phyloP scores from a whole-genome alignment of 2,888 invertebrate genomes.

The Andrena dorsata region DNA sequence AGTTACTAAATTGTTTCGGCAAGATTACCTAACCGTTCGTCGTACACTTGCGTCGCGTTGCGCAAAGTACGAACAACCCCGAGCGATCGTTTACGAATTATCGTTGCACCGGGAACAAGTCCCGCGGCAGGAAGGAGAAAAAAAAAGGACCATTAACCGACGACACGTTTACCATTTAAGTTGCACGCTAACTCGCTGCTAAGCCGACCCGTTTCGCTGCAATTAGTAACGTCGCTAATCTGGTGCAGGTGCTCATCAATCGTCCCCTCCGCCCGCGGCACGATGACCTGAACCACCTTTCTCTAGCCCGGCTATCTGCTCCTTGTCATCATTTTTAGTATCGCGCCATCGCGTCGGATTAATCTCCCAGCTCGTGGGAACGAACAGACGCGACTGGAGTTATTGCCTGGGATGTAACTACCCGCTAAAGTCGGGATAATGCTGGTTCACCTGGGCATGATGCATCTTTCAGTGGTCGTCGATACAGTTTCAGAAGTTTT shows the following conservation, averaged over 20 bases:
- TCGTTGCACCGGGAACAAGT: slow-evolving; percentile 24
- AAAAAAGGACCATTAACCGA: slow-evolving; percentile 56
- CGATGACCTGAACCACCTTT: slow-evolving; percentile 47
- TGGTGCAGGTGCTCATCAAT: slow-evolving; percentile 76
- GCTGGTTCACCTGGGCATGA: slow-evolving; percentile 1
- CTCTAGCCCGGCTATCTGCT: slow-evolving; percentile 47
- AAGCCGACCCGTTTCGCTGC: slow-evolving; percentile 72
- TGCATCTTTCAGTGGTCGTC: slow-evolving; percentile 14
- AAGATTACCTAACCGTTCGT: slow-evolving; percentile 11
- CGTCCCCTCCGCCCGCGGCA: slow-evolving; percentile 48
- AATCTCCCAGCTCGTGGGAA: slow-evolving; percentile 43
- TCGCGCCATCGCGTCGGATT: slow-evolving; percentile 37
- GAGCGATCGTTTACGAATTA: slow-evolving; percentile 43
- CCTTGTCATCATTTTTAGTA: slow-evolving; percentile 60
- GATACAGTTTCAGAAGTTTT: neutral
- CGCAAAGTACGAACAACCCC: neutral
- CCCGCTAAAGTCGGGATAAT: slow-evolving; percentile 5
- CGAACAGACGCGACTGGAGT: slow-evolving; percentile 23
- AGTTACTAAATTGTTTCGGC: slow-evolving; percentile 10
- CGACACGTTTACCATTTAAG: slow-evolving; percentile 57
- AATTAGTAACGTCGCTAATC: slow-evolving; percentile 77
- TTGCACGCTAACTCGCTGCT: slow-evolving; percentile 68
- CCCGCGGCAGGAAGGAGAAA: neutral
- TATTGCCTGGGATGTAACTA: slow-evolving; percentile 3
- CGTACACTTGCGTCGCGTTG: slow-evolving; percentile 7